Evolutionary conservation across 2,113 vertebrate species (phyloP), one percentile per base, ranked within the genome.

Genomic region (Condylura cristata): DNA sequence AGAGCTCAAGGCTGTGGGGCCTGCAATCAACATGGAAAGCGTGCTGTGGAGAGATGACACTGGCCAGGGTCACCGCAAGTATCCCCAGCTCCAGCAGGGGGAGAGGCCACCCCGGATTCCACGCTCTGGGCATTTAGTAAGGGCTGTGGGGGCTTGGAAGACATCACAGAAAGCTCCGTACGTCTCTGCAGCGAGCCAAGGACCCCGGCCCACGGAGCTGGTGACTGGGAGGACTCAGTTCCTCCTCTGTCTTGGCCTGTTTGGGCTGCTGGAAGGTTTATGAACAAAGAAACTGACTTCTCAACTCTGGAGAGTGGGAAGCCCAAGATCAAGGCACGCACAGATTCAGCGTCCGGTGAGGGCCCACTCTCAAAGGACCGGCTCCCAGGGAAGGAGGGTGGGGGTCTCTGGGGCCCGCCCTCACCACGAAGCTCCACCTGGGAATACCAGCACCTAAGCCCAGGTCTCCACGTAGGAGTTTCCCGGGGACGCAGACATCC

Each of bases 401-500:
- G n/a, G n/a, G n/a, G n/a, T n/a, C n/a, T n/a, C n/a, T n/a, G n/a
- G n/a, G n/a, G n/a, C n/a, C n/a, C n/a, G n/a, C n/a, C n/a, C n/a
- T 48, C 46, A 48, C 46, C 28, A 32, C 11, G 32, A 74, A 41
- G 14, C 39, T 34, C 32, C n/a, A n/a, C 44, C 41, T 74, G 28
- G 11, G 12, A 26, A 34, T 26, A 10, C 10, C 10, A 26, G 48
- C n/a, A n/a, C n/a, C n/a, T n/a, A n/a, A 26, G 44, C 30, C 10
- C 20, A 28, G 30, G 10, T 28, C 22, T 86, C 51, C 66, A 28
- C 26, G 6, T n/a, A 34, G 26, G 30, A 5, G 30, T 66, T 32
- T 39, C 22, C 9, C n/a, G 12, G 41, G 41, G 1, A n/a, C 24
- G 37, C 2, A 32, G 72, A 39, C 0, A 0, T 7, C n/a, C 9